Conservation (phyloP, 1,140 invertebrate genomes). For the Drosophila punjabiensis region DNA sequence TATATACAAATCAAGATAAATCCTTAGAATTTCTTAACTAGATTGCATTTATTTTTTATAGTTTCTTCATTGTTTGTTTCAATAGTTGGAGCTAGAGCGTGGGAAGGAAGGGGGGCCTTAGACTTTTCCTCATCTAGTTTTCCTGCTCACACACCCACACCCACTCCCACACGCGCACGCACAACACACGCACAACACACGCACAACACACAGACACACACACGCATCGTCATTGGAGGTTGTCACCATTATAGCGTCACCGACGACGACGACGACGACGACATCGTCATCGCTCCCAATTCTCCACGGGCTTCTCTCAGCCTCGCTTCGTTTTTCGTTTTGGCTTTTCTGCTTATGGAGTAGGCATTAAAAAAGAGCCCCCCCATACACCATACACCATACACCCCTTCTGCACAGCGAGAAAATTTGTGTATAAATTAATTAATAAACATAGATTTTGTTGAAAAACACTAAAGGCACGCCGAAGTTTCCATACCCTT, state of each 20-base stretch:
- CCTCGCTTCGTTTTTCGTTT: conserved; percentile 32
- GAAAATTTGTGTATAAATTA: not conserved
- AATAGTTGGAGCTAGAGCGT: too few species aligned
- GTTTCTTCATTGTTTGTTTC: too few species aligned
- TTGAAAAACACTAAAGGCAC: too few species aligned
- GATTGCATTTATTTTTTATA: too few species aligned
- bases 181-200: conserved; percentile 9
- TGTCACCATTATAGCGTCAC: conserved; percentile 33
- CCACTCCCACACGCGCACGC: conserved; percentile 16
- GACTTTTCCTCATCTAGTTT: conserved; percentile 5
- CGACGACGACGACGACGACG: conserved; percentile 11
- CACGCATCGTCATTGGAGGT: conserved; percentile 30
- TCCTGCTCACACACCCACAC: conserved; percentile 15
- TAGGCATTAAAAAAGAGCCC: conserved; percentile 29
- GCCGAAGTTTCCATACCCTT: too few species aligned
- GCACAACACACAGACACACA: conserved; percentile 33
- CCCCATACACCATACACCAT: not conserved
- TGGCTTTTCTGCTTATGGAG: conserved; percentile 32
- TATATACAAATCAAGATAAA: too few species aligned
- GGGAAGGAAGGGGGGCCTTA: not conserved
- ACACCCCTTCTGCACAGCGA: conserved; percentile 32
- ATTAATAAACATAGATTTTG: not conserved
- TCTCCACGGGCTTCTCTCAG: conserved; percentile 38
- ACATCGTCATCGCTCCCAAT: conserved; percentile 45
- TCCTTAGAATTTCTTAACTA: too few species aligned